Percentiles rank a stretch among this genome's conserved stretches.
These are phyloP conservation scores for Crocidura indochinensis DNA, from an alignment of 2,797 vertebrate genomes.

Conservation along the genomic window DNA sequence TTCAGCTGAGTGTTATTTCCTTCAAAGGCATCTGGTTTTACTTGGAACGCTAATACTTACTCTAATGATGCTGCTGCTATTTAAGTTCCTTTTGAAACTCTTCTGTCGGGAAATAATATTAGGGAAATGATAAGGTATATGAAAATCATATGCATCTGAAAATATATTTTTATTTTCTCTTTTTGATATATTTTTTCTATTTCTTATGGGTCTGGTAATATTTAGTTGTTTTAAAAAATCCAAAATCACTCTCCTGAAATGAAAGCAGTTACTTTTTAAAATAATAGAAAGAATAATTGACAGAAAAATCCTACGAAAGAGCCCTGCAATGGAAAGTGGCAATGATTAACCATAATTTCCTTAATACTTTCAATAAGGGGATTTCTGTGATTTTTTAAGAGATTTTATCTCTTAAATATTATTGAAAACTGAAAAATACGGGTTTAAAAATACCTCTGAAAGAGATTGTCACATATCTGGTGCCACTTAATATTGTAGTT, in stretches of 20 bases:
- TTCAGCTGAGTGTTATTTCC: conserved; percentile 50
- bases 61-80: conserved; percentile 28
- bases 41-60: conserved; percentile 60
- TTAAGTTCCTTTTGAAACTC: conserved; percentile 61
- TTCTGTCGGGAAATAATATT: conserved; percentile 55
- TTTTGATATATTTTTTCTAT: conserved; percentile 37
- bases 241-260: conserved; percentile 12
- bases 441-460: conserved; percentile 46
- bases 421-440: conserved; percentile 37
- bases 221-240: conserved; percentile 58
- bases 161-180: conserved; percentile 20
- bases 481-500: conserved; percentile 41
- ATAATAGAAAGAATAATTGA: conserved; percentile 42
- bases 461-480: conserved; percentile 37
- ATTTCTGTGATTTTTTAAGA: conserved; percentile 13
- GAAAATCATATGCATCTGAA: conserved; percentile 43
- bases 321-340: conserved; percentile 12
- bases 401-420: neutral
- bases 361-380: conserved; percentile 44
- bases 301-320: conserved; percentile 43
- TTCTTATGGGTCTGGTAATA: conserved; percentile 53
- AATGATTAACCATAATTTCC: conserved; percentile 34
- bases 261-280: conserved; percentile 40
- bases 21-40: conserved; percentile 63
- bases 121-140: conserved; percentile 45